Conservation (phyloP, 2,888 invertebrate species). For the Sesamia inferens region DNA sequence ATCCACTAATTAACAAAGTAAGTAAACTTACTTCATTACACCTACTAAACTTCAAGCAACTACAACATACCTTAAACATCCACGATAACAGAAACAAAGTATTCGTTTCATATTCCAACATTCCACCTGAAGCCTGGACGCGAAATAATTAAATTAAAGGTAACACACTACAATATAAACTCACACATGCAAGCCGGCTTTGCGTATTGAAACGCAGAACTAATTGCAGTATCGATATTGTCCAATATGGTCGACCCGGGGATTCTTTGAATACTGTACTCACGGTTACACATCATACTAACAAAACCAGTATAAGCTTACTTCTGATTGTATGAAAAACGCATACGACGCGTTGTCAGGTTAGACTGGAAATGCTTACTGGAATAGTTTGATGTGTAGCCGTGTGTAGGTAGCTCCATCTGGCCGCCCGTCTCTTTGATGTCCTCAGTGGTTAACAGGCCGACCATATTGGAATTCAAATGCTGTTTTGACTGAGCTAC, state of each 20-base stretch:
- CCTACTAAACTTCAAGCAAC: background rate
- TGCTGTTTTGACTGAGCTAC: slow-evolving; percentile 23
- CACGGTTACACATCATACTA: no score
- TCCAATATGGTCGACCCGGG: slow-evolving; percentile 32
- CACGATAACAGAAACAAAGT: slow-evolving; percentile 2
- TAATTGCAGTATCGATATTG: slow-evolving; percentile 37
- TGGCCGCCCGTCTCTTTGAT: slow-evolving; percentile 42
- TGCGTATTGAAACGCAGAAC: background rate
- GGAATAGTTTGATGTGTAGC: background rate
- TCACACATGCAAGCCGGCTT: slow-evolving; percentile 9
- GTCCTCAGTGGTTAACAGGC: slow-evolving; percentile 39
- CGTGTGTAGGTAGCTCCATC: slow-evolving; percentile 22
- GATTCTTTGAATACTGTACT: slow-evolving; percentile 29
- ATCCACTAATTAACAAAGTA: background rate
- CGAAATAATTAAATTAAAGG: slow-evolving; percentile 27
- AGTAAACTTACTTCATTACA: slow-evolving; percentile 1
- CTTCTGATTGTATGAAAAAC: no score
- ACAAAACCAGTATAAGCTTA: no score
- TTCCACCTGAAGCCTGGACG: slow-evolving; percentile 13
- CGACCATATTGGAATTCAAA: slow-evolving; percentile 35
- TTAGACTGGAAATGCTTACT: no score
- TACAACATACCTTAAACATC: background rate
- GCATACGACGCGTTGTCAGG: no score
- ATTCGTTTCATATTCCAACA: background rate
- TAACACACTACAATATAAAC: background rate